Evolutionary conservation across 2,113 vertebrate species (phyloP), one percentile per base, ranked within the genome.

Genomic region (Puffinus mauretanicus): DNA sequence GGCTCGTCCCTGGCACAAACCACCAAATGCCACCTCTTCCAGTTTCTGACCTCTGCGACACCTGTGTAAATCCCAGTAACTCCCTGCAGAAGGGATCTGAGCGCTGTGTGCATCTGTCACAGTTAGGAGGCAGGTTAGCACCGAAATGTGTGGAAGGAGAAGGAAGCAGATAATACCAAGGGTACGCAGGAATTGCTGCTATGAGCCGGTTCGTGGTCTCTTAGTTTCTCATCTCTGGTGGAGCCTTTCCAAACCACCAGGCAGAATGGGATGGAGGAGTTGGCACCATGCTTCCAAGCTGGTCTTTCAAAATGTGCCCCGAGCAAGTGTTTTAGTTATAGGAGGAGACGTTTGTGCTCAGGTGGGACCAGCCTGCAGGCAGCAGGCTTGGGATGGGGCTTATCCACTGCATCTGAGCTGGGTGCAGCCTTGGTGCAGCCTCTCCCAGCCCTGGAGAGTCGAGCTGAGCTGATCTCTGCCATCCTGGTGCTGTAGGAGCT

Each of bases 161-260:
- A 94, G 54, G 71, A 88, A 55, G 34, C 57, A 40, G 51, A 3
- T 26, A 21, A 22, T 10, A 57, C 13, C 36, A 46, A 32, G 30
- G 42, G 6, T 57, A 32, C 5, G 3, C 20, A 40, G 62, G 51
- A 65, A 15, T 14, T 83, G 13, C 49, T 83, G 16, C 25, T 38
- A 3, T 27, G 49, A 90, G 57, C 30, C 0, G 1, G 10, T 73
- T 29, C 3, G 0, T 21, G 14, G 10, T 52, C 34, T 62, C n/a
- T n/a, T 46, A 9, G 9, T 76, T 92, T 79, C 34, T 57, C 52
- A 14, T 44, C 36, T 47, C 32, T 76, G 22, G 20, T 58, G 29
- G 3, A 54, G 8, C 26, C 40, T 72, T 79, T 66, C 40, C 55
- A 93, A 83, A 67, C 55, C 40, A n/a, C 2, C 0, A 9, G 16